Evolutionary conservation across 2,888 invertebrate genomes (phyloP), one percentile per base, ranked within the genome.

Genomic region (Ecdyonurus torrentis): DNA sequence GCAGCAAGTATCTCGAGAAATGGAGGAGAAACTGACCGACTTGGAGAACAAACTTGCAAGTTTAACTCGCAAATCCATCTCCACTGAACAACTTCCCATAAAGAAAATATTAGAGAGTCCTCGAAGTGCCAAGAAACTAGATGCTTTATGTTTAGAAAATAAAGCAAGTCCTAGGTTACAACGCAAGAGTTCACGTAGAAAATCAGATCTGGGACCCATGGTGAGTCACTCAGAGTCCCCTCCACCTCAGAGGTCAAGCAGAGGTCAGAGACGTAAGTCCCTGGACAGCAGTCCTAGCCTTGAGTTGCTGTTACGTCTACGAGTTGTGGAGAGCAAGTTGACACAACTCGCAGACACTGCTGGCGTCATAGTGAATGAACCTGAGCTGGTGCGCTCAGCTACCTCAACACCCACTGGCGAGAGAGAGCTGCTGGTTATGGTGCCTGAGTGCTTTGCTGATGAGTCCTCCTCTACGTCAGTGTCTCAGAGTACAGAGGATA

Each of bases 1-100:
- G 68, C 85, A 86, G 7, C 19, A 55, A 55, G 81, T 90, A 59
- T 85, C 87, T 18, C 89, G 89, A 73, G 90, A 91, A 73, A 82
- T 92, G 20, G 92, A 92, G 73, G 87, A 88, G 66, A 91, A 91
- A 73, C 78, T 91, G 59, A 81, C 81, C n/a, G 87, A 89, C 72
- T 74, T 91, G 64, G 90, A 91, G 75, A 84, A 81, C 61, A 89
- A 89, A 76, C 85, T 90, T 60, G 79, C 83, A 63, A 79, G 83
- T 66, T 73, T 89, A 62, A 87, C 88, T 70, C 55, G 22, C 7
- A 55, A 22, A 55, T 55, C 55, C n/a, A n/a, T n/a, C 22, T 55
- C 55, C 7, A 55, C 55, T 5, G 55, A 55, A 7, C 55, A 55
- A 55, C n/a, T 55, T 5, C 22, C 55, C n/a, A 55, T n/a, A 7